Base-by-base conservation (phyloP, 2,797 vertebrate species). In the Stomatorhinus walkeri region DNA sequence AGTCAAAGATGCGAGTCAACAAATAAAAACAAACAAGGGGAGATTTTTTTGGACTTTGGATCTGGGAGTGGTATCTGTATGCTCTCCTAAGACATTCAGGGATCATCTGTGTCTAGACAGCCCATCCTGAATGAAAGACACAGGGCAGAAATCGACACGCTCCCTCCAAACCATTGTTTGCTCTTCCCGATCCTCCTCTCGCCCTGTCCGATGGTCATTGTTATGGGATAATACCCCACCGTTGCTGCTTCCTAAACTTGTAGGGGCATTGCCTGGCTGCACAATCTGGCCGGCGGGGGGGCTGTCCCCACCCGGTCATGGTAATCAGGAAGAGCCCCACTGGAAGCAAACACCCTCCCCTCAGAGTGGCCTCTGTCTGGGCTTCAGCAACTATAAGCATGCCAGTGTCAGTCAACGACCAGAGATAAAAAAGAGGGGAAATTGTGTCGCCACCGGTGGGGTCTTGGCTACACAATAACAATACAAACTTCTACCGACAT, bases 211-310 rank as follows among this genome's bases (percentile, higher is more conserved):
- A 91, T 89, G 91, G 88, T 92, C 91, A 94, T 96, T 96, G 95
- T 96, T 90, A 51, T 85, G 48, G 88, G 93, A 96, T 95, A 96
- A 96, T 95, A 89, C 89, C 49, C 92, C 95, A 94, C 94, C 95
- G 94, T 92, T 91, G 93, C 90, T 72, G 95, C 94, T 96, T 96
- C 96, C 96, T 95, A 96, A 96, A 96, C 94, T 95, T 96, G 95
- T 95, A 93, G 94, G 93, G 93, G 93, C 92, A 93, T 94, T 94
- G 95, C 94, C 94, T 94, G 94, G 91, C 92, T 90, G 92, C 93
- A 93, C 91, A 93, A 91, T 92, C 92, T 90, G 92, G 94, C 91
- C 93, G 87, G 87, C 91, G 87, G 94, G 94, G 93, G 36, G 85
- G 86, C 56, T 89, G 88, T 92, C 51, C 85, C 92, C 64, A 54